Evolutionary conservation across 2,797 vertebrate genomes (phyloP).

Genomic region (Echeneis naucrates): DNA sequence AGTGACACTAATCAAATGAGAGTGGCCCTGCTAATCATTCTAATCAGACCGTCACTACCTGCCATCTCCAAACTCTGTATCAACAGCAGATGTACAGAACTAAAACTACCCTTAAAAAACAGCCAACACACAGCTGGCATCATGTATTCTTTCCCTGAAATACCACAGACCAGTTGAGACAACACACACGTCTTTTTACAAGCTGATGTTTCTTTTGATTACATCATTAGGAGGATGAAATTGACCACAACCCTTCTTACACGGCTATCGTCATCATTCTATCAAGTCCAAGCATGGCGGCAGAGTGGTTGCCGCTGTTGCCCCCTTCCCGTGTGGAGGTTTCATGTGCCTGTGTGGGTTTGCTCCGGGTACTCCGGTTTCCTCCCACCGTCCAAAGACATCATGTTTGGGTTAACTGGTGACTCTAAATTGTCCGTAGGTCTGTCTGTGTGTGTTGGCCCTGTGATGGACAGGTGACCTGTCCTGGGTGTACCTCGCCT

Average conservation of each 20-base stretch:
- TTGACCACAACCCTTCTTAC: neutral
- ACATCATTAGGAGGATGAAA: neutral
- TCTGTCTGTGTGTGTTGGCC: no score
- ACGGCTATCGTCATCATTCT: neutral
- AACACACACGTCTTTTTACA: conserved; percentile 2
- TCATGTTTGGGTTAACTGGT: no score
- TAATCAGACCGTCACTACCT: conserved; percentile 58
- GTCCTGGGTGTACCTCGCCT: no score
- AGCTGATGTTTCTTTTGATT: neutral
- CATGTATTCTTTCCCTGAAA: conserved; percentile 1
- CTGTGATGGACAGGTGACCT: no score
- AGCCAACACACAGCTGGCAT: conserved; percentile 17
- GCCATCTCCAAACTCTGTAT: conserved; percentile 35
- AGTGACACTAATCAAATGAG: conserved; percentile 66
- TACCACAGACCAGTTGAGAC: conserved; percentile 3
- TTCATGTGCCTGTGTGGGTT: no score
- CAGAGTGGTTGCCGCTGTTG: no score
- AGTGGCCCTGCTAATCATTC: conserved; percentile 49
- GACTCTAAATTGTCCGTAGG: no score
- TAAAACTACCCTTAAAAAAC: neutral
- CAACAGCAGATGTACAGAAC: conserved; percentile 33
- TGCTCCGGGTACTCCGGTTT: no score
- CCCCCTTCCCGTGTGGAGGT: no score
- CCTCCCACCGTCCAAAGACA: no score
- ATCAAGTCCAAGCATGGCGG: neutral